Conservation (phyloP, 2,797 vertebrate genomes). For the Anabacerthia variegaticeps region DNA sequence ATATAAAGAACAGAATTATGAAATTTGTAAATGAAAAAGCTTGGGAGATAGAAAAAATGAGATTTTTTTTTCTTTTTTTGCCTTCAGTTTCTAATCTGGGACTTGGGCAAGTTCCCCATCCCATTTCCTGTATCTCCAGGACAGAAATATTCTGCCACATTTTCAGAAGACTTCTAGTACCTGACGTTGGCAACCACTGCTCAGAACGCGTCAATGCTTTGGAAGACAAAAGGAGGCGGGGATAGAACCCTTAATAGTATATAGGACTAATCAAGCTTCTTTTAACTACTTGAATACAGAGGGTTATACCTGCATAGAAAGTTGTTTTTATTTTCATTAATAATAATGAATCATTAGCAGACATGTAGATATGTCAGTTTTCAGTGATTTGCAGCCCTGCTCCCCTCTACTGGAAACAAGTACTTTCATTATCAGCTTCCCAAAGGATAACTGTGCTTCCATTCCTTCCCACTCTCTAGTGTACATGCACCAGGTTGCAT, state of each 20-base stretch:
- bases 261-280: background rate
- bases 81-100: background rate
- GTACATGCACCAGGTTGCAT: background rate
- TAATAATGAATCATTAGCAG: background rate
- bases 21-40: background rate
- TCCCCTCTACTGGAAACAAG: background rate
- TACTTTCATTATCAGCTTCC: background rate
- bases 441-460: background rate
- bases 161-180: background rate
- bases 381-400: background rate
- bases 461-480: background rate
- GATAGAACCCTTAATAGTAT: background rate
- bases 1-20: background rate
- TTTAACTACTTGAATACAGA: background rate
- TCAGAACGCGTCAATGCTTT: background rate
- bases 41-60: background rate
- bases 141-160: background rate
- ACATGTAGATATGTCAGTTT: background rate
- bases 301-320: background rate
- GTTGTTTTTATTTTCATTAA: background rate
- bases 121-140: background rate
- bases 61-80: background rate
- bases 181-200: background rate
- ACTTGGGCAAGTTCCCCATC: background rate
- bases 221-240: background rate